Percentiles rank a stretch among this genome's conserved stretches.
Evolutionary conservation across 2,888 invertebrate species (phyloP).

Genomic region (Tortricodes alternella): DNA sequence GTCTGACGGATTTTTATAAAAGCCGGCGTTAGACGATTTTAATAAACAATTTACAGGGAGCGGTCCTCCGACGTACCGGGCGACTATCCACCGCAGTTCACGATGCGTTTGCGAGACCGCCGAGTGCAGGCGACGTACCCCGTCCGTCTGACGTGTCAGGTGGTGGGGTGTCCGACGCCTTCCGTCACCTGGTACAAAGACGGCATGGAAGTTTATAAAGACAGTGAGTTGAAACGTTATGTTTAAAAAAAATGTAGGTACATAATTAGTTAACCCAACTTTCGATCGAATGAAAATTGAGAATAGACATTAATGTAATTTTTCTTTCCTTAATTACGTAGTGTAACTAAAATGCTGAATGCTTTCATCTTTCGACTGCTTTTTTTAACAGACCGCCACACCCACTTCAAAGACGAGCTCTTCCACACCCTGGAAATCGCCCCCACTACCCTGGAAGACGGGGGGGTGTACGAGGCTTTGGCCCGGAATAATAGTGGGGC

Average conservation of each 20-base stretch:
- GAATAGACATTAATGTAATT: too few relatives aligned
- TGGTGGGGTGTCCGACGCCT: slow-evolving; percentile 89
- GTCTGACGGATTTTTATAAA: too few relatives aligned
- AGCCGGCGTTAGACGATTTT: not conserved
- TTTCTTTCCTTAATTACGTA: too few relatives aligned
- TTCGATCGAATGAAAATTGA: too few relatives aligned
- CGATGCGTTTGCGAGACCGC: slow-evolving; percentile 91
- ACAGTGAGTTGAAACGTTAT: slow-evolving; percentile 82
- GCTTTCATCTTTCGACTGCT: too few relatives aligned
- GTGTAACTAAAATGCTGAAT: too few relatives aligned
- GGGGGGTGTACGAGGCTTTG: slow-evolving; percentile 90
- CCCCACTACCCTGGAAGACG: slow-evolving; percentile 89
- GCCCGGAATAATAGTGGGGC: slow-evolving; percentile 92
- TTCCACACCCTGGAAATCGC: slow-evolving; percentile 94
- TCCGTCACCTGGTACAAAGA: slow-evolving; percentile 93
- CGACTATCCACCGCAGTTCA: slow-evolving; percentile 89
- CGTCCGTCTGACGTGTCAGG: slow-evolving; percentile 93
- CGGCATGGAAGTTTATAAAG: slow-evolving; percentile 83
- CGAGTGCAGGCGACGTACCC: slow-evolving; percentile 93
- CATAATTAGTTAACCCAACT: too few relatives aligned
- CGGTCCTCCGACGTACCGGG: slow-evolving; percentile 68
- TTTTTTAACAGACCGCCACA: slow-evolving; percentile 73
- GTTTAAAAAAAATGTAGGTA: too few relatives aligned
- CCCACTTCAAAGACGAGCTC: slow-evolving; percentile 86
- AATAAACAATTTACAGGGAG: slow-evolving; percentile 48